A percentile compares a stretch with the other conserved stretches of the same genome.
Conservation (phyloP, 2,113 vertebrate genomes). For the Syngnathus scovelli region DNA sequence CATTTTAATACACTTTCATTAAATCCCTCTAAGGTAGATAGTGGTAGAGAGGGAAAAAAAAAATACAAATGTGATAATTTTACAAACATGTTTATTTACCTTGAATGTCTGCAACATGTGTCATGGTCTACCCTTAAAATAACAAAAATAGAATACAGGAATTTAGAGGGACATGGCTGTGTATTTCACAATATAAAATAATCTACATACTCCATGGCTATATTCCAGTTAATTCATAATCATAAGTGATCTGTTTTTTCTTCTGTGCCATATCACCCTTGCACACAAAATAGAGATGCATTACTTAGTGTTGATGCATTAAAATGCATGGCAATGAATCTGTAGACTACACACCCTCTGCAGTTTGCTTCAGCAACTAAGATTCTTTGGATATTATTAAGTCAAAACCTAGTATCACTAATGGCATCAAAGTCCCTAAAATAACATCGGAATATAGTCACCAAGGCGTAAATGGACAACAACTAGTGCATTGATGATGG, state of each 20-base stretch:
- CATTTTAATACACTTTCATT: too few species aligned
- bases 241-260: background rate
- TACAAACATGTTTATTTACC: too few species aligned
- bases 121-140: too few species aligned
- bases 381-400: too few species aligned
- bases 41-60: background rate
- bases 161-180: too few species aligned
- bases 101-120: too few species aligned
- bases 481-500: constrained; percentile 33
- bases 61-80: too few species aligned
- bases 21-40: too few species aligned
- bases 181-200: too few species aligned
- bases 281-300: background rate
- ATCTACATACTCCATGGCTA: too few species aligned
- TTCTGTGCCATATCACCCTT: background rate
- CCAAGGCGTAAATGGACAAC: constrained; percentile 29
- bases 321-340: background rate
- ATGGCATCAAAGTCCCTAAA: background rate
- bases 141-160: too few species aligned
- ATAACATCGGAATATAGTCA: constrained; percentile 19
- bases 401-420: background rate
- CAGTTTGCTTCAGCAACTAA: background rate
- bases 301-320: background rate
- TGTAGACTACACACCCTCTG: background rate
- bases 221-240: background rate